Evolutionary conservation across 2,797 vertebrate species (phyloP), one percentile per base, ranked within the genome.

Genomic region (Rousettus madagascariensis): DNA sequence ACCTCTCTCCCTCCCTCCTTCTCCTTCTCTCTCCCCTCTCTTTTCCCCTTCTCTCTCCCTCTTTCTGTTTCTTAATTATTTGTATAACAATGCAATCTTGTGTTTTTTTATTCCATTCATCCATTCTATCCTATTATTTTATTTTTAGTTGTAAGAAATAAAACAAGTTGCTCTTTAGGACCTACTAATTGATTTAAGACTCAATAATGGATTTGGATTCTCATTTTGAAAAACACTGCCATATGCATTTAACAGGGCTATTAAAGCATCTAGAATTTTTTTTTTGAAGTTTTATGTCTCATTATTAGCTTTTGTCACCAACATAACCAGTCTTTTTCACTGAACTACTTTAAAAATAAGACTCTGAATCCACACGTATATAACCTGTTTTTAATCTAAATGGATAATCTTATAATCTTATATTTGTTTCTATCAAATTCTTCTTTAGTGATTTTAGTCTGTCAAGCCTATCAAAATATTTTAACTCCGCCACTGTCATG

Each of bases 381-480:
- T 46, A 83, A 57, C 30, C 43, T n/a, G n/a, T 28, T 86, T 82
- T 91, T 86, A 94, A 95, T 90, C 88, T 90, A 72, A 90, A 82
- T 77, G 46, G 33, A 74, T 24, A 90, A 95, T 95, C 46, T 95
- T 74, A 38, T 24, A 90, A 95, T 95, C 46, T 95, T 74, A 38
- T 86, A 91, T 83, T 95, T 89, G 91, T 86, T 94, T 86, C 24
- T 83, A 46, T 80, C 43, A 82, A 88, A 83, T 75, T 93, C 10
- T 87, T 94, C 57, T 91, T 91, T 89, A 86, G 68, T 91, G 41
- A 38, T 89, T 94, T 96, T 38, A 87, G 30, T 80, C n/a, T 91
- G 80, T 86, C 75, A 55, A 84, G 46, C n/a, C 66, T 96, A 96
- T 84, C 79, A 91, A 90, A 55, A 93, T 84, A 61, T 90, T 72